Evolutionary conservation across 1,140 invertebrate genomes (phyloP), one percentile per base, ranked within the genome.

Genomic region (Drosophila prosaltans): DNA sequence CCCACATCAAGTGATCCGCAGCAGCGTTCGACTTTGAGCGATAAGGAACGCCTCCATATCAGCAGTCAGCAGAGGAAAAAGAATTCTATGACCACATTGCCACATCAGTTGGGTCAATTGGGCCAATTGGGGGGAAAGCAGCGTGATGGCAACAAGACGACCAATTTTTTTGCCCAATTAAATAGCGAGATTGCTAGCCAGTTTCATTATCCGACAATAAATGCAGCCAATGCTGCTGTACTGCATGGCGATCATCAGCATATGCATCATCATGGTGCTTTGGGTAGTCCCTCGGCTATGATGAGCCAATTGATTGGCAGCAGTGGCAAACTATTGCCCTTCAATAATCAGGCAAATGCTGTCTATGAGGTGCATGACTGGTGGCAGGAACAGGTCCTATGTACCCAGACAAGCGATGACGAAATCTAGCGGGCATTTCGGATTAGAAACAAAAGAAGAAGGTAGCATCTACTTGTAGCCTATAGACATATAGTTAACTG

Each of bases 1-100:
- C 97, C 97, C 26, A 97, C 97, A 0, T 92, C 98, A 48, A 98
- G 97, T 51, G 97, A 98, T 93, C 96, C 96, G 26, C 95, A 96
- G 59, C 94, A 95, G 26, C 93, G 96, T 43, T 80, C 82, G 0
- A 91, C 90, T 26, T 57, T 91, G 6, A 94, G 95, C 8, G 96
- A 96, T 60, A 97, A 97, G 91, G 91, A 92, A 68, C 78, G 91
- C 16, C 61, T 91, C n/a, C 85, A 91, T 54, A 91, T 91, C 32
- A 88, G 69, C 58, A 91, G 78, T 36, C 88, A 86, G 55, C 91
- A 91, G 57, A 66, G 91, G 2, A 92, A 92, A 43, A 92, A 92
- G 75, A 88, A 88, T 41, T 91, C 90, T 30, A 91, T 91, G 90
- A 90, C 90, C 24, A 91, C 81, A 0, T 21, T 89, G 48, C 89